Base-by-base conservation (phyloP, 1,140 invertebrate genomes). In the Apis florea region DNA sequence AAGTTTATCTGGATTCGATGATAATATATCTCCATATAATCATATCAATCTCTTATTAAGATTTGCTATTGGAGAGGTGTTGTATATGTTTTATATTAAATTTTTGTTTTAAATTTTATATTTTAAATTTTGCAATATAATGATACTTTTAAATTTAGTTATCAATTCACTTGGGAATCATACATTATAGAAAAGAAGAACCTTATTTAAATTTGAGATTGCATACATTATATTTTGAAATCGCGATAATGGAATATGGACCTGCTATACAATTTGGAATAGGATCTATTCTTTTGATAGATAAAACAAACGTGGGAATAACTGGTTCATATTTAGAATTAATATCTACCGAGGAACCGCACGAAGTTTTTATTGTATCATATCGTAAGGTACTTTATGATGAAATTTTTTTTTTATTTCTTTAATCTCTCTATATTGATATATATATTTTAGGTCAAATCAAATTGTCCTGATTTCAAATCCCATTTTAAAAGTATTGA, bases 401-500 rank as follows among this genome's bases (percentile, higher is more conserved):
- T 63, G 15, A 2, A 59, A 26, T 56, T 11, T 47, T 26, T n/a
- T 26, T 21, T 51, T 61, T 13, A 3, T 56, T 26, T 24, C 1
- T 63, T 17, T 17, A 11, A 17, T 49, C 8, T 24, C 24, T 40
- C 4, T 26, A 51, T 19, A 19, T 1, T 15, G 54, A 40, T 40
- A 15, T 1, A 56, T 49, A 81, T 82, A 76, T 87, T 89, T 8
- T 86, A 97, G 96, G 96, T 97, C 0, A 94, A 95, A 77, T 96
- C 97, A 0, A 95, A 96, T 82, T 98, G 97, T 92, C 97, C 97
- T 5, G 97, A 98, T 91, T 98, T 98, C 92, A 96, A 96, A 85
- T 95, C 95, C 0, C 96, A 97, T 86, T 98, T 97, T 88, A 96
- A 97, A 89, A 96, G 95, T 90, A 96, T 97, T 31, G 97, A 97